Base-by-base conservation (phyloP, 1,140 invertebrate genomes). In the Phocides pigmalion region DNA sequence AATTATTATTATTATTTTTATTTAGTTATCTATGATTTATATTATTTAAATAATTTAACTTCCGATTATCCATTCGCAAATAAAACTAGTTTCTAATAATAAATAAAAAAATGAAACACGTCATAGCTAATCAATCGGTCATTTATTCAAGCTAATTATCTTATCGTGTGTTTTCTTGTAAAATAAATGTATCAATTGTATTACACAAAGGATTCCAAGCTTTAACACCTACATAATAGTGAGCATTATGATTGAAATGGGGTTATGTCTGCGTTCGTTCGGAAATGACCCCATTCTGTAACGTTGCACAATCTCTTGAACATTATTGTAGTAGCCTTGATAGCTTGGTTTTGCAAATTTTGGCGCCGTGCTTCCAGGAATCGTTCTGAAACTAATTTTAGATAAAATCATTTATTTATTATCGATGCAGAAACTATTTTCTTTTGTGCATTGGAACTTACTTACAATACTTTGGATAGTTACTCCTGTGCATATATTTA, bases 251-350 rank as follows among this genome's bases (percentile, higher is more conserved):
- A 56, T 3, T 42, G 53, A 56, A 56, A 25, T 14, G 12, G 9
- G 53, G 39, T 25, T 42, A 25, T 39, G n/a, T 42, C 22, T 19
- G 61, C 16, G 25, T 49, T 19, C 22, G 49, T 53, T 54, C 62
- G 62, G 62, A 64, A 64, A 8, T 64, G 51, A 47, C 62, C 62
- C 51, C 62, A 64, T 64, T 64, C 62, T 46, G n/a, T 12, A n/a
- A 15, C 62, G 17, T 64, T 64, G 62, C 62, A 64, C 62, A 64
- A 64, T 64, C 62, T 64, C 62, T 64, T 47, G 62, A 25, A 58
- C 53, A 58, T 28, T 58, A 58, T 58, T 42, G 14, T 14, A 54
- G 51, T 20, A 58, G 53, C 53, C 53, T 58, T 58, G 53, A 25
- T 58, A 41, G 4, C 19, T 25, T 16, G 15, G 51, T 41, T 42